Evolutionary conservation across 2,888 invertebrate genomes (phyloP), one percentile per base, ranked within the genome.

Genomic region (Torymus auratus): DNA sequence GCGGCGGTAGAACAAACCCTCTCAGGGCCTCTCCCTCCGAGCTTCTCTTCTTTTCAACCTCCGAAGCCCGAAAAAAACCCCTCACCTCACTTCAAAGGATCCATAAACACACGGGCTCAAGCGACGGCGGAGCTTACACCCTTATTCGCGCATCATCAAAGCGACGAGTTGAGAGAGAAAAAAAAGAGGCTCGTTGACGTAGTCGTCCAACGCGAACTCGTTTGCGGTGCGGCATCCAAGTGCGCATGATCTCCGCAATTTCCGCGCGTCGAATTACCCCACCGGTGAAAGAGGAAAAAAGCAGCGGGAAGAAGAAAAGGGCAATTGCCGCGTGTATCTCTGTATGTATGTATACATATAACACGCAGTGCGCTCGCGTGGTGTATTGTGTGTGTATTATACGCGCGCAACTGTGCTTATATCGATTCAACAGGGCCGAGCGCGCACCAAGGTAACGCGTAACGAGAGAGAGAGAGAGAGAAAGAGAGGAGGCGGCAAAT

Each of bases 381-480:
- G 41, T 41, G 7, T 41, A 7, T 5, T 41, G 41, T 41, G 41
- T 41, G 41, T 7, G 2, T 20, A 20, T 20, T 20, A 20, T 2
- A 20, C 64, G 13, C 14, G 41, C 58, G 73, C 73, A 56, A 56
- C 56, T 2, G 2, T 17, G 13, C n/a, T 17, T 80, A 70, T 86
- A 88, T 88, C 86, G 88, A 88, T 86, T 86, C 83, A 88, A 88
- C 88, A 74, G 17, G 23, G 17, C 23, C 1, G 41, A 41, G 14
- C 7, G 50, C 13, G 85, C 84, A 84, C 86, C 86, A 84, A 86
- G 88, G 88, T 84, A 87, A 88, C 87, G 83, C 69, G 23, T 10
- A 41, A 10, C 5, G 41, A 41, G 41, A 41, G 7, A 41, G 41
- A 41, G 41, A 5, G 7, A 3, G 28, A 28, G 28, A 28, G 28